phyloP scores from a whole-genome alignment of 2,888 invertebrate genomes.

The Amphipoea oculea region DNA sequence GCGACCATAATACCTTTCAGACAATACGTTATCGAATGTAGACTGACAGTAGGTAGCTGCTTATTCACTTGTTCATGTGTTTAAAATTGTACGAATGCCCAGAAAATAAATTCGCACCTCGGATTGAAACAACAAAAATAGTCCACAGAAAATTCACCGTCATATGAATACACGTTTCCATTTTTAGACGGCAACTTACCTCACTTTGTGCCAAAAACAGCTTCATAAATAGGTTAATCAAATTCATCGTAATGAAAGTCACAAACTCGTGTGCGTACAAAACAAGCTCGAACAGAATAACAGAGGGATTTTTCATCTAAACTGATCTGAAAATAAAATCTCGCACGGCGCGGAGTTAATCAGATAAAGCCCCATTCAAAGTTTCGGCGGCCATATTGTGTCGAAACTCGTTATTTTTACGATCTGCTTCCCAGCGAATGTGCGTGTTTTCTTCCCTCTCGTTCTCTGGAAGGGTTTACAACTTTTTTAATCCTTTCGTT shows the following conservation, averaged over 20 bases:
- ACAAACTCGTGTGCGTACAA: conserved; percentile 41
- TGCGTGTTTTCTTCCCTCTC: conserved; percentile 64
- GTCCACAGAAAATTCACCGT: background rate
- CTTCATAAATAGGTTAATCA: conserved; percentile 54
- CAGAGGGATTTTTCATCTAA: conserved; percentile 59
- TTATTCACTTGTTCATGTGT: background rate
- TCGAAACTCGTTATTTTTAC: conserved; percentile 71
- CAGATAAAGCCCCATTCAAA: conserved; percentile 69
- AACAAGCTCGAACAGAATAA: conserved; percentile 54
- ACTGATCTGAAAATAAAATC: conserved; percentile 66
- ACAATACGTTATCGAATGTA: background rate
- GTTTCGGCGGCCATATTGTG: conserved; percentile 68
- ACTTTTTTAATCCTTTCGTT: conserved; percentile 65
- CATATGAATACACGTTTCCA: conserved; percentile 23
- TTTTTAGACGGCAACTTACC: conserved; percentile 20
- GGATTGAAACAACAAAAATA: conserved; percentile 7
- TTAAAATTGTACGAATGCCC: background rate
- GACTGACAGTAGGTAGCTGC: too few relatives aligned
- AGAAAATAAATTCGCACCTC: background rate
- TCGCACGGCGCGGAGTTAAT: conserved; percentile 67
- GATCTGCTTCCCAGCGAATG: conserved; percentile 63
- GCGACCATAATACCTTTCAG: background rate
- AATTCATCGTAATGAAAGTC: conserved; percentile 57
- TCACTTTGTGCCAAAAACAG: conserved; percentile 57
- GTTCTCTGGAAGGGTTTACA: conserved; percentile 51